phyloP scores from a whole-genome alignment of 2,888 invertebrate genomes.

The Rapana venosa region DNA sequence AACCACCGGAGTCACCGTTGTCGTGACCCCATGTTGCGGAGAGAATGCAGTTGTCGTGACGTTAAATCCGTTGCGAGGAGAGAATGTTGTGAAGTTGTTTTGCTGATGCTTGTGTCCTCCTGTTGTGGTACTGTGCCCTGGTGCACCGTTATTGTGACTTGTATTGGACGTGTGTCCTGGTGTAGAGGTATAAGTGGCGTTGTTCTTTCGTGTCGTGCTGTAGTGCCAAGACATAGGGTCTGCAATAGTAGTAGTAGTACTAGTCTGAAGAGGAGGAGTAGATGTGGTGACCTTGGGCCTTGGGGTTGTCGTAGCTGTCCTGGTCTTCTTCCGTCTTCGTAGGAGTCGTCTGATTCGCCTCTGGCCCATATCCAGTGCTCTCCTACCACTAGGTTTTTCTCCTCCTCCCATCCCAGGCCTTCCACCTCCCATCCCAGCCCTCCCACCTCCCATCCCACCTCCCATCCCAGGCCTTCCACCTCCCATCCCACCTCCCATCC shows the following conservation, averaged over 20 bases:
- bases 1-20: background rate
- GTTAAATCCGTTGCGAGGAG: background rate
- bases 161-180: too few relatives aligned
- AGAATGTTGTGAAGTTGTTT: background rate
- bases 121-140: background rate
- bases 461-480: background rate
- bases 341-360: background rate
- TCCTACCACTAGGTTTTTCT: background rate
- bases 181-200: too few relatives aligned
- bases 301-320: background rate
- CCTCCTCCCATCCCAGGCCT: background rate
- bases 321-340: background rate
- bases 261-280: background rate
- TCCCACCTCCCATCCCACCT: background rate
- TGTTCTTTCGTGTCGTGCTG: too few relatives aligned
- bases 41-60: background rate
- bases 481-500: background rate
- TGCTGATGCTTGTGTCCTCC: background rate
- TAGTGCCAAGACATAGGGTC: too few relatives aligned
- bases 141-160: too few relatives aligned
- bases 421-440: background rate
- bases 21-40: background rate
- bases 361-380: background rate
- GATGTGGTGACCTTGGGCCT: too few relatives aligned
- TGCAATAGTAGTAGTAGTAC: background rate